Base-by-base conservation (phyloP, 1,140 invertebrate species). In the Littorina saxatilis region DNA sequence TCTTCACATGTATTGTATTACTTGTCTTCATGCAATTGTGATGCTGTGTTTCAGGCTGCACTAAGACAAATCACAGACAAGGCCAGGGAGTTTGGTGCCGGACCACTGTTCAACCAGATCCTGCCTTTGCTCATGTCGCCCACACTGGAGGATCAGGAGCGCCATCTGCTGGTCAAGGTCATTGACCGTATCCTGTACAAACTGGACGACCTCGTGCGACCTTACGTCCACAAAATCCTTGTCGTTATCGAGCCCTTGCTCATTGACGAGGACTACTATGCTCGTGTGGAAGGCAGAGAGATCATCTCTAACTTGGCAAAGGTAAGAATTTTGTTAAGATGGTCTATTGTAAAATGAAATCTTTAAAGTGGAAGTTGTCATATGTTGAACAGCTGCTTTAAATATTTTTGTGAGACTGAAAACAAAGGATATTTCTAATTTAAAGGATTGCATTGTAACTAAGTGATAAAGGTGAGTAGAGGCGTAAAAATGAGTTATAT, bases 251-350 rank as follows among this genome's bases (percentile, higher is more conserved):
- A 99, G 93, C 99, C 99, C 0, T 93, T 99, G 47, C 93, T 99
- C 7, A 99, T 99, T 92, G 99, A 99, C 92, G 99, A 99, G 94
- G 99, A 99, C 93, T 99, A 99, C 92, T 99, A 99, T 93, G 99
- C 99, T 58, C 96, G 99, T 91, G 99, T 99, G 7, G 99, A 99
- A 93, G 98, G 99, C 77, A 94, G 99, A 91, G 99, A 99, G 93
- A 99, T 99, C 83, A 99, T 99, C 89, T 99, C 98, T 0, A 99
- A 99, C 94, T 94, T 99, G 87, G 98, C 99, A 0, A 99, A 99
- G 89, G 92, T 93, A 85, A 70, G 87, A n/a, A n/a, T n/a, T n/a
- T 80, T 47, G n/a, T n/a, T n/a, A n/a, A n/a, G n/a, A n/a, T n/a
- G n/a, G n/a, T n/a, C n/a, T n/a, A n/a, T n/a, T n/a, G n/a, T n/a